A percentile compares a stretch with the other conserved stretches of the same genome.
Evolutionary conservation across 2,797 vertebrate species (phyloP).

Genomic region (Calcarius lapponicus): DNA sequence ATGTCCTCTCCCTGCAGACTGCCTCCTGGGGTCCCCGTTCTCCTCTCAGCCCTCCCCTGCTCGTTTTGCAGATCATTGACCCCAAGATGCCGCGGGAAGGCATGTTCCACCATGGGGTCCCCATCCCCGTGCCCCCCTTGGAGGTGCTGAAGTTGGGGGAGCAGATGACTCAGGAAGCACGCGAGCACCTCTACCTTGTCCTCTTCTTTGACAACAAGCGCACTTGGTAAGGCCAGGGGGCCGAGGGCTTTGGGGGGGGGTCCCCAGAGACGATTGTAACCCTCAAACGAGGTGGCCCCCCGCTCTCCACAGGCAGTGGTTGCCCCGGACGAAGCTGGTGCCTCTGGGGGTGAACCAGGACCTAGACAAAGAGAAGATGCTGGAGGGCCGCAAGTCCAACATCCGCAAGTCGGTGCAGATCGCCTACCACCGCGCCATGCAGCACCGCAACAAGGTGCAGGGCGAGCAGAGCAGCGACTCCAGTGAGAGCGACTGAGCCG

Average conservation of each 20-base stretch:
- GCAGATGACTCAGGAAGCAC: constrained; percentile 98
- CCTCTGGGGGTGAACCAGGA: constrained; percentile 98
- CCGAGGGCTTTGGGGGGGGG: not conserved
- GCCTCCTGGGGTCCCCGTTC: fast-evolving
- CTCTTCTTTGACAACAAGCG: constrained; percentile 99
- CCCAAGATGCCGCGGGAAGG: constrained; percentile 99
- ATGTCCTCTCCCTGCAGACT: fast-evolving
- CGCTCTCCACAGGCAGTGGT: constrained; percentile 88
- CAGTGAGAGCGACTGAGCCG: constrained; percentile 89
- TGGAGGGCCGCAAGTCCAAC: constrained; percentile 97
- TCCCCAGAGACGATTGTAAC: constrained; percentile 22
- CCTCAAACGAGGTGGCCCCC: constrained; percentile 46
- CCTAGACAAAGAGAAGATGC: constrained; percentile 98
- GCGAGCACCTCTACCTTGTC: constrained; percentile 97
- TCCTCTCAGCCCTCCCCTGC: not conserved
- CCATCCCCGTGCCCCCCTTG: constrained; percentile 96
- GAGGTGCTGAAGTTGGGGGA: constrained; percentile 98
- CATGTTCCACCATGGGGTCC: constrained; percentile 96
- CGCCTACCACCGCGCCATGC: constrained; percentile 97
- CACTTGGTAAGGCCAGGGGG: constrained; percentile 86
- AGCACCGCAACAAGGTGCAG: constrained; percentile 98
- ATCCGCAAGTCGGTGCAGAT: constrained; percentile 99
- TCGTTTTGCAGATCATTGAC: constrained; percentile 90
- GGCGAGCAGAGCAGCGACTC: constrained; percentile 98
- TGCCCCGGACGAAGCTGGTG: constrained; percentile 96